These are phyloP conservation scores for Enteromius argenteus DNA, from an alignment of 2,797 vertebrate species.

Conservation along the genomic window DNA sequence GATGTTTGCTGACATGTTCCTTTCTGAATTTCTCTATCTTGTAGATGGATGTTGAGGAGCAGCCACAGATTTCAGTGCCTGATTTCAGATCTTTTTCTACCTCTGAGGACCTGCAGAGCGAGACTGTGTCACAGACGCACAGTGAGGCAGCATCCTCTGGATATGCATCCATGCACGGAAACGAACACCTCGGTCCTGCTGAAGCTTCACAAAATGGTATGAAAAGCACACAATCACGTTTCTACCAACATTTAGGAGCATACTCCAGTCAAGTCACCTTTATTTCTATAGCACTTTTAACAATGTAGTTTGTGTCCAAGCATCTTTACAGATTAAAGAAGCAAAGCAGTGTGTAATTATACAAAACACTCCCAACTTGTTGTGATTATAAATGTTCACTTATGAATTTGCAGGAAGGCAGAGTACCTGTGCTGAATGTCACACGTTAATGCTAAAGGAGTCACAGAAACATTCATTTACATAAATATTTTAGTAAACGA, in stretches of 20 bases:
- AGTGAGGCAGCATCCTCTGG: constrained; percentile 85
- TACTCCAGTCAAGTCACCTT: too few species aligned
- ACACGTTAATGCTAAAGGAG: background rate
- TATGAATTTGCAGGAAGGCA: background rate
- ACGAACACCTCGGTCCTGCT: constrained; percentile 72
- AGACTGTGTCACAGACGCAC: constrained; percentile 46
- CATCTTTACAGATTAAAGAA: too few species aligned
- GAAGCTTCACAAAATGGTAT: constrained; percentile 67
- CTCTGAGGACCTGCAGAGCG: constrained; percentile 69
- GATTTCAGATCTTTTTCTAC: constrained; percentile 57
- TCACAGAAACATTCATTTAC: background rate
- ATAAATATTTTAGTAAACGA: background rate
- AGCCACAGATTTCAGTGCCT: constrained; percentile 45
- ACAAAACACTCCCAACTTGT: background rate
- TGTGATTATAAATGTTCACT: background rate
- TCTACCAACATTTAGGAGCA: background rate
- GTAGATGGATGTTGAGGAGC: constrained; percentile 50
- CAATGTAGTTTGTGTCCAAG: too few species aligned
- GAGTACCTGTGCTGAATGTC: background rate
- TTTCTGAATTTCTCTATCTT: constrained; percentile 16
- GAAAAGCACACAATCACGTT: constrained; percentile 58
- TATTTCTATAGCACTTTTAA: too few species aligned
- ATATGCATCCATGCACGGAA: constrained; percentile 82
- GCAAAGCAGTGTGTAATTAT: too few species aligned
- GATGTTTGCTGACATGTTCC: background rate